Percentiles rank a stretch among this genome's conserved stretches.
These are phyloP conservation scores for Drosophila athabasca DNA, from an alignment of 1,140 invertebrate species.

Conservation along the genomic window DNA sequence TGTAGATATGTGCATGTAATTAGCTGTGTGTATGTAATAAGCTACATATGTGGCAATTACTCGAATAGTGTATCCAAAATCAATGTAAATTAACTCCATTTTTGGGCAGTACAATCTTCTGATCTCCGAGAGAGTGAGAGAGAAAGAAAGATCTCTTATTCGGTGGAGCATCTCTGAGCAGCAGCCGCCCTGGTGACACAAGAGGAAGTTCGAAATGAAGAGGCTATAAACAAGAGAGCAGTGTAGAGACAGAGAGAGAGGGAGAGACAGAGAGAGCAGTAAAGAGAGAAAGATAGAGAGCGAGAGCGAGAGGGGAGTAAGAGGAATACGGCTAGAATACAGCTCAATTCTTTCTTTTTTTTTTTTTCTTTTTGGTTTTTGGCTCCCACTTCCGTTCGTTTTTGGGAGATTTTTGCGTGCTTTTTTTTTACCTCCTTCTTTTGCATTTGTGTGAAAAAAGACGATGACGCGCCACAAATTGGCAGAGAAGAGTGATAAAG, in stretches of 20 bases:
- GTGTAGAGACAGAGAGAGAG: neutral
- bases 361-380: conserved; percentile 36
- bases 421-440: conserved; percentile 50
- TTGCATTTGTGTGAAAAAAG: conserved; percentile 16
- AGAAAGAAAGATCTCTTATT: no score
- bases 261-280: neutral
- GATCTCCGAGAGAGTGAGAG: no score
- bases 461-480: conserved; percentile 58
- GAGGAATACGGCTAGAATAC: neutral
- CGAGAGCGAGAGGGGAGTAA: neutral
- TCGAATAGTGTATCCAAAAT: no score
- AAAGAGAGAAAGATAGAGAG: neutral
- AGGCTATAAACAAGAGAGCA: neutral
- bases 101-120: no score
- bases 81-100: no score
- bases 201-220: neutral
- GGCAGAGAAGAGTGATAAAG: neutral
- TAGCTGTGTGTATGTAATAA: no score
- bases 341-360: conserved; percentile 25
- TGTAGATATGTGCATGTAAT: no score
- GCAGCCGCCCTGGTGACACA: no score
- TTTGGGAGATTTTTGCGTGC: conserved; percentile 36
- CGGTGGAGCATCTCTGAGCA: no score
- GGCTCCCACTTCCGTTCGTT: conserved; percentile 54
- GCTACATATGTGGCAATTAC: no score